A percentile compares a stretch with the other conserved stretches of the same genome.
Evolutionary conservation across 2,113 vertebrate species (phyloP).

Genomic region (Spermophilus dauricus): DNA sequence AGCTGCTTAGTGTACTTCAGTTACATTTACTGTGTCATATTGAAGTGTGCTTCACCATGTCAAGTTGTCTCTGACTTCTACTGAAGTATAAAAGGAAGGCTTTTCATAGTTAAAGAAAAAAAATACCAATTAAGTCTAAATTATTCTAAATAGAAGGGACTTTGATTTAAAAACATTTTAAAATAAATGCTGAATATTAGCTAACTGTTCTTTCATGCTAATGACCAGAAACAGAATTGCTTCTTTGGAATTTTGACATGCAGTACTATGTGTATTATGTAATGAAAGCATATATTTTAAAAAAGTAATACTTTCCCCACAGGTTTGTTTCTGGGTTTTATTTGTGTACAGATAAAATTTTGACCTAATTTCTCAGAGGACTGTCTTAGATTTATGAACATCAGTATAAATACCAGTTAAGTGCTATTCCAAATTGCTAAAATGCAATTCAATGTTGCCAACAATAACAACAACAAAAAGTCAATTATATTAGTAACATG

Average conservation of each 20-base stretch:
- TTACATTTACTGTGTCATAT: background rate
- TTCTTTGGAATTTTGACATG: background rate
- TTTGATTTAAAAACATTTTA: background rate
- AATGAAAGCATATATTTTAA: background rate
- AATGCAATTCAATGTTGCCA: background rate
- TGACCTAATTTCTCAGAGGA: background rate
- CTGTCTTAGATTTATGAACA: background rate
- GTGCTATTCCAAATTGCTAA: background rate
- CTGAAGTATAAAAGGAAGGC: background rate
- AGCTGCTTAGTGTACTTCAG: background rate
- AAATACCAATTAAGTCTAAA: background rate
- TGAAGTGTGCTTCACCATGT: background rate
- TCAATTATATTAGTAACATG: background rate
- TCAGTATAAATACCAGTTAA: background rate
- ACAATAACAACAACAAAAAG: background rate
- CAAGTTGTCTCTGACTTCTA: background rate
- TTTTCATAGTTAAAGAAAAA: background rate
- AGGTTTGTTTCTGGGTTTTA: conserved; percentile 13
- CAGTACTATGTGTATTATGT: background rate
- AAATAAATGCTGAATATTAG: background rate
- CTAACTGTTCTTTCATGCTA: background rate
- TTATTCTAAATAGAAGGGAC: background rate
- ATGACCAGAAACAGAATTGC: background rate
- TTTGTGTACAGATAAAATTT: background rate
- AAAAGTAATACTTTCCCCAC: background rate